Percentiles rank a stretch among this genome's conserved stretches.
Evolutionary conservation across 2,113 vertebrate species (phyloP).

Genomic region (Eulacestoma nigropectus): DNA sequence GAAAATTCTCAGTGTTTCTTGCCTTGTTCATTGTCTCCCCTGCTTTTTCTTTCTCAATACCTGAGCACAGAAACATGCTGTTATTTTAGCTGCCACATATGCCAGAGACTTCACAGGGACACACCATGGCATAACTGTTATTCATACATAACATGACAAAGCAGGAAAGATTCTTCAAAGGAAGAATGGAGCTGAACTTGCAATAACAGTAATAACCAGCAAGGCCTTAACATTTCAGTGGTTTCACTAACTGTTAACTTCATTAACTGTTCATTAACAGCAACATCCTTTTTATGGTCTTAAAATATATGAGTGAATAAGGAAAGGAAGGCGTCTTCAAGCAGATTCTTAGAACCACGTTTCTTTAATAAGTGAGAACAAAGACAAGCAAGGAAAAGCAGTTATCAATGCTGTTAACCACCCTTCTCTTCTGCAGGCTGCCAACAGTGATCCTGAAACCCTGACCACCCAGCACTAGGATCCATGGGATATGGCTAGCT

Average conservation of each 20-base stretch:
- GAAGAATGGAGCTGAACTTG: neutral
- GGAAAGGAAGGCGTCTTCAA: neutral
- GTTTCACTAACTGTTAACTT: neutral
- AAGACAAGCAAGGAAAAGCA: neutral
- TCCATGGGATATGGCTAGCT: neutral
- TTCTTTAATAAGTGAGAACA: neutral
- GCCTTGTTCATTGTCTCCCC: neutral
- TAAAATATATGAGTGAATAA: neutral
- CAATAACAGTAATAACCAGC: neutral
- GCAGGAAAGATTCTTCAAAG: neutral
- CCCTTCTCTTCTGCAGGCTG: neutral
- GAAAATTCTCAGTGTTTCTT: neutral
- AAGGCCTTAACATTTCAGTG: neutral
- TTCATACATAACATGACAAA: neutral
- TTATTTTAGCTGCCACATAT: neutral
- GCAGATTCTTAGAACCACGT: rapidly evolving
- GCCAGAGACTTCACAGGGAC: neutral
- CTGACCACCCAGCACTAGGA: neutral
- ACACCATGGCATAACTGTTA: neutral
- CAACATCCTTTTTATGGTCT: neutral
- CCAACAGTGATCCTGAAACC: neutral
- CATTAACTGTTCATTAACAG: neutral
- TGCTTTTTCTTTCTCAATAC: neutral
- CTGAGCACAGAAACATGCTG: neutral
- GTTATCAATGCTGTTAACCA: neutral